Percentiles rank a stretch among this genome's conserved stretches.
These are phyloP conservation scores for Catocala sponsa DNA, from an alignment of 2,888 invertebrate species.

Conservation along the genomic window DNA sequence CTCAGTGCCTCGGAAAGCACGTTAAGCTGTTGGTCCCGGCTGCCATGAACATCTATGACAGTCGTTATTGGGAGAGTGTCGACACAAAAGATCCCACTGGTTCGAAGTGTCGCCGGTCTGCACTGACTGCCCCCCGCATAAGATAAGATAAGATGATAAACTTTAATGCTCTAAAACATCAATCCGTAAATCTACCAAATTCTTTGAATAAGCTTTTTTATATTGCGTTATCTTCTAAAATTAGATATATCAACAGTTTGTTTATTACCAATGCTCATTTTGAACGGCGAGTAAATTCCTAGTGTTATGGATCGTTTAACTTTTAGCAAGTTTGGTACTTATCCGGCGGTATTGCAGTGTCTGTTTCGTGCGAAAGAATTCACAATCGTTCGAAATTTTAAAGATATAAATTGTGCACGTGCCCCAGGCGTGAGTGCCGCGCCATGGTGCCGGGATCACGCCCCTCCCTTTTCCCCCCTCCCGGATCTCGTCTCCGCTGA, in stretches of 20 bases:
- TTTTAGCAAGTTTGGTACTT: constrained; percentile 23
- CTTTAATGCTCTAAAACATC: too few species aligned
- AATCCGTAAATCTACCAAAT: too few species aligned
- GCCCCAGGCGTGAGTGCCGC: constrained; percentile 36
- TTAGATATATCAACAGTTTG: constrained; percentile 13
- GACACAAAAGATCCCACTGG: too few species aligned
- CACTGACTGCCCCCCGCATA: too few species aligned
- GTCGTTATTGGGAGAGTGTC: too few species aligned
- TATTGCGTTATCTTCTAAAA: background rate
- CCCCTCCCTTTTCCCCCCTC: constrained; percentile 11
- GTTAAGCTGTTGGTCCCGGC: too few species aligned
- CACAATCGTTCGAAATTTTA: constrained; percentile 55
- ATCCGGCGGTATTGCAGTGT: constrained; percentile 34
- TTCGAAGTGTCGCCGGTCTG: too few species aligned
- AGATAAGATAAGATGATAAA: too few species aligned
- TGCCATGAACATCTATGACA: too few species aligned
- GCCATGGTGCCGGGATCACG: constrained; percentile 36
- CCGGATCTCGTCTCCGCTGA: constrained; percentile 31
- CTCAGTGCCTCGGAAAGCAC: too few species aligned
- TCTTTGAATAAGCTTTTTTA: background rate
- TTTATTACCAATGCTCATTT: background rate
- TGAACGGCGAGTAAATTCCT: constrained; percentile 14
- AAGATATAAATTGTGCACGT: constrained; percentile 69
- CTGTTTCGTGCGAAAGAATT: constrained; percentile 35
- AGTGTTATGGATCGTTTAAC: constrained; percentile 28